Evolutionary conservation across 64 coral and sea anemone genomes (phyloP).

Genomic region (Pachyseris speciosa): DNA sequence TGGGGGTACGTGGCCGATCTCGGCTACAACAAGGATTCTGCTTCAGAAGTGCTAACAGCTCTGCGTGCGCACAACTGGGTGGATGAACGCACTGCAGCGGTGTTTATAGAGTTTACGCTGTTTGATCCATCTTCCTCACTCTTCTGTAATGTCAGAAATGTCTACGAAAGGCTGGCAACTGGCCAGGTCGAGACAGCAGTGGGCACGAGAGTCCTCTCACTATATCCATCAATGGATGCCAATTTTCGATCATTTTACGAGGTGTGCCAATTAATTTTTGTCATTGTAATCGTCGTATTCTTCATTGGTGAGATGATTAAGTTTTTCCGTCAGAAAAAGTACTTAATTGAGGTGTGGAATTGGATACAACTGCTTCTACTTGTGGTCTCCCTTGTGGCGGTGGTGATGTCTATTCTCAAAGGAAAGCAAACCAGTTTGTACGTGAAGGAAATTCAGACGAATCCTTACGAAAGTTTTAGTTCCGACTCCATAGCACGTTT

Average conservation of each 20-base stretch:
- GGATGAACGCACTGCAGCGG: too few species aligned
- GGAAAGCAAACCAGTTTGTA: conserved; percentile 4
- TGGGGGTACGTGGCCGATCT: conserved; percentile 49
- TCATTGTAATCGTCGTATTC: not conserved
- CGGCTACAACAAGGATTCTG: conserved; percentile 6
- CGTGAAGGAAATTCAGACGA: conserved; percentile 12
- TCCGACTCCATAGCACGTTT: not conserved
- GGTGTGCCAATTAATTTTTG: conserved; percentile 39
- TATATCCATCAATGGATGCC: conserved; percentile 11
- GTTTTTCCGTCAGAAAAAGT: conserved; percentile 7
- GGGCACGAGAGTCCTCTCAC: not conserved
- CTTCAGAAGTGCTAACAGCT: not conserved
- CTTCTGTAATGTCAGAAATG: too few species aligned
- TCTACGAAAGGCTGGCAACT: too few species aligned
- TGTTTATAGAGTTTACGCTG: too few species aligned
- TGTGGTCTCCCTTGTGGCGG: not conserved
- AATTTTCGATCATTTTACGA: conserved; percentile 5
- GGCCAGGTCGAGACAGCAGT: not conserved
- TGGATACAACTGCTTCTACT: too few species aligned
- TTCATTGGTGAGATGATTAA: conserved; percentile 9
- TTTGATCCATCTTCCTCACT: too few species aligned
- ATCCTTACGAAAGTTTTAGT: conserved; percentile 36
- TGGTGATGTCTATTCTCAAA: not conserved
- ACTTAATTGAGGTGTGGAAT: conserved; percentile 39
- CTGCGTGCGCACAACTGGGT: not conserved